Evolutionary conservation across 2,113 vertebrate species (phyloP).

Genomic region (Murina feae): DNA sequence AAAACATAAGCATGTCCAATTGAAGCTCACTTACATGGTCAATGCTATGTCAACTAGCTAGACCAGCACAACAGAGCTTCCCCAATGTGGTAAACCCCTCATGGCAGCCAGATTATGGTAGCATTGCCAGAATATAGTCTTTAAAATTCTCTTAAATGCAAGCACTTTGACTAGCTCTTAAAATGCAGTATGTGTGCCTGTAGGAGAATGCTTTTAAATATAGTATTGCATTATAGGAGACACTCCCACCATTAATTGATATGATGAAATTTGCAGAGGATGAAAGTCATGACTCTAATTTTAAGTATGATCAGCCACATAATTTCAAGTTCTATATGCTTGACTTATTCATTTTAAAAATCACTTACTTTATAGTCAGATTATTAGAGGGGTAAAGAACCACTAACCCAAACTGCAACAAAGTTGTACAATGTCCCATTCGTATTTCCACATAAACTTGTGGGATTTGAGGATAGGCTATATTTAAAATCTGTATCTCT

Average conservation of each 20-base stretch:
- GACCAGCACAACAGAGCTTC: neutral
- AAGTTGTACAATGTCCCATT: neutral
- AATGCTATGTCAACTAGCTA: neutral
- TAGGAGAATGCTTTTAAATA: neutral
- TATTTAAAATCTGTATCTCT: constrained; percentile 42
- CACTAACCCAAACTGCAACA: neutral
- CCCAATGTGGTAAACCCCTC: neutral
- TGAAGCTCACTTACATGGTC: neutral
- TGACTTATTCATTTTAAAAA: neutral
- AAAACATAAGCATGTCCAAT: neutral
- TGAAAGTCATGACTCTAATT: neutral
- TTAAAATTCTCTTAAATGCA: neutral
- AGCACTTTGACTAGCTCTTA: neutral
- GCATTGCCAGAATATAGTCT: neutral
- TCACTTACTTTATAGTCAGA: neutral
- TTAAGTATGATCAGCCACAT: neutral
- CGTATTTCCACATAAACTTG: neutral
- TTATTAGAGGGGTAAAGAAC: neutral
- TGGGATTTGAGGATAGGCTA: neutral
- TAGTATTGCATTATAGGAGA: neutral
- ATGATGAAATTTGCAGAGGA: neutral
- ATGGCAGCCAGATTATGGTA: neutral
- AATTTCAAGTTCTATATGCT: neutral
- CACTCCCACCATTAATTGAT: neutral
- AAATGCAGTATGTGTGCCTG: neutral